Percentiles rank a stretch among this genome's conserved stretches.
Conservation (phyloP, 2,797 vertebrate genomes). For the Xenops minutus region DNA sequence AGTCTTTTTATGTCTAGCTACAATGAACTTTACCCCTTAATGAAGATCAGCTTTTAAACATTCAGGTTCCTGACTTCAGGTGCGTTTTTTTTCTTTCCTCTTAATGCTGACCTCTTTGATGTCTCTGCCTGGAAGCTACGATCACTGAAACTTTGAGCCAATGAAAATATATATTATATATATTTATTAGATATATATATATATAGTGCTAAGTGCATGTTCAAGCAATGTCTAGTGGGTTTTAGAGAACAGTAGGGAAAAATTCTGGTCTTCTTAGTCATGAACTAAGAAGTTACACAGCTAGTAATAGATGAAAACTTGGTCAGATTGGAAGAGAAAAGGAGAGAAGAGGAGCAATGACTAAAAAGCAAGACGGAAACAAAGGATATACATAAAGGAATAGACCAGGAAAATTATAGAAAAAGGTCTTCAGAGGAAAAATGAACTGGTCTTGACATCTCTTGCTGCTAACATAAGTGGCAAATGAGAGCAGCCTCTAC, state of each 20-base stretch:
- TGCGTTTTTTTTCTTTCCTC: background rate
- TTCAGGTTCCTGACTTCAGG: background rate
- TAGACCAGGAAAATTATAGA: background rate
- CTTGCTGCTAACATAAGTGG: background rate
- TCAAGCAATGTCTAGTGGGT: background rate
- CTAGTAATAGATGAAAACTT: background rate
- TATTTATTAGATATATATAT: no score
- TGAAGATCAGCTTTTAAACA: background rate
- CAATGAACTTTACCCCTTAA: background rate
- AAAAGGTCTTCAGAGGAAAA: background rate
- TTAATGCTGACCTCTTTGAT: background rate
- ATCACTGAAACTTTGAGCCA: background rate
- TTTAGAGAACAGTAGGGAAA: background rate
- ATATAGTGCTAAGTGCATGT: background rate
- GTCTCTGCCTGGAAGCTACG: background rate
- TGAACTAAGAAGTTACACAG: background rate
- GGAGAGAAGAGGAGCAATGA: background rate
- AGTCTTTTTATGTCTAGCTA: background rate
- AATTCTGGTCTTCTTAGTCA: background rate
- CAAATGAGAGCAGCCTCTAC: background rate
- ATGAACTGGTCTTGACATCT: background rate
- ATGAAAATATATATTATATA: background rate
- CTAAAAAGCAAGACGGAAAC: background rate
- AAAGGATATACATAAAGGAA: background rate
- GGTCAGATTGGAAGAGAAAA: background rate